Percentiles rank a stretch among this genome's conserved stretches.
Conservation (phyloP, 2,113 vertebrate species). For the Struthidea cinerea region DNA sequence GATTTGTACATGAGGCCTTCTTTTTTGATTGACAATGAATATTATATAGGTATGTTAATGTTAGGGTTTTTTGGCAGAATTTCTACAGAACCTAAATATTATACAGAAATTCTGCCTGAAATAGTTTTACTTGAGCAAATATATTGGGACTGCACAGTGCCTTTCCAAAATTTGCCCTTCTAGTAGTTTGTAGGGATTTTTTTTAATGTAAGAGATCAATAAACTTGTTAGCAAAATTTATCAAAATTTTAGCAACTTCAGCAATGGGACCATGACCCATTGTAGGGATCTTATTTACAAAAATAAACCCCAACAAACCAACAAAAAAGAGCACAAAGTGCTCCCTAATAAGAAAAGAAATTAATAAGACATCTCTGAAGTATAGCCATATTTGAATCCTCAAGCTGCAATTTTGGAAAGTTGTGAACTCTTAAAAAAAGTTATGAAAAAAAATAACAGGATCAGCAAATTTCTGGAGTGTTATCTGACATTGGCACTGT, state of each 20-base stretch:
- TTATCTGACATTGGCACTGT: neutral
- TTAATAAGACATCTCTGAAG: neutral
- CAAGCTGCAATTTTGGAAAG: neutral
- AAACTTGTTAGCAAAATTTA: neutral
- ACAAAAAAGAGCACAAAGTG: neutral
- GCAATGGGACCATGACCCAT: neutral
- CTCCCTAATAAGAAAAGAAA: neutral
- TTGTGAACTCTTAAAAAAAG: neutral
- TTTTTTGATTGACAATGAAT: neutral
- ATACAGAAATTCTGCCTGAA: neutral
- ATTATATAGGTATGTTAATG: neutral
- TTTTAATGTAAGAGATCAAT: neutral
- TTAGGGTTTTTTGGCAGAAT: neutral
- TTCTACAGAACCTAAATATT: neutral
- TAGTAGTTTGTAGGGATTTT: neutral
- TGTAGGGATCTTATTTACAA: neutral
- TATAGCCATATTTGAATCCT: neutral
- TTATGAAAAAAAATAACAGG: neutral
- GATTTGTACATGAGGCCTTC: neutral
- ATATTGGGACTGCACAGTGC: neutral
- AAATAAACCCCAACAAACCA: neutral
- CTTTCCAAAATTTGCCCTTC: neutral
- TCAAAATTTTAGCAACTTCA: neutral
- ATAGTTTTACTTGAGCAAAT: neutral
- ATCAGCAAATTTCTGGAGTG: neutral